Evolutionary conservation across 2,888 invertebrate genomes (phyloP), one percentile per base, ranked within the genome.

Genomic region (Ectropis crepuscularia): DNA sequence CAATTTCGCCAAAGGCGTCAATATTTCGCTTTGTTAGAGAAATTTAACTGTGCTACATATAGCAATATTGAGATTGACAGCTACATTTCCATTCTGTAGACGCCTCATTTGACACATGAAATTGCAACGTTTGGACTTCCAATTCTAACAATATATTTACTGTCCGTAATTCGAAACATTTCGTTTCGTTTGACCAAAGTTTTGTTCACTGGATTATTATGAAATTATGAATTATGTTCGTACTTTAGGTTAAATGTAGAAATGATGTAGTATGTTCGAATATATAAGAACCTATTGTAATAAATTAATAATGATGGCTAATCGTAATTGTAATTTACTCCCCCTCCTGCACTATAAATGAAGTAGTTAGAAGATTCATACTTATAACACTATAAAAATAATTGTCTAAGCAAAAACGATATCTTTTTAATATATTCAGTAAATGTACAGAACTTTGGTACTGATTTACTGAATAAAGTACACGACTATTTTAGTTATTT

Each of bases 261-360:
- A 28, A 10, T 51, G 11, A 50, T 41, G 51, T 51, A 51, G 51
- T 42, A n/a, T 16, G 39, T 51, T 51, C 28, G 6, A 50, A 39
- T 39, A 16, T 42, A 28, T n/a, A 51, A 28, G 41, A 41, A 51
- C 16, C 10, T 51, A 51, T n/a, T 51, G 41, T 57, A 46, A 51
- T 58, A 39, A 46, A 58, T 50, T 48, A 58, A 54, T 42, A 49
- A 10, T 49, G 47, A 51, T 12, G 16, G 8, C 12, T 62, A 57
- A 8, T 47, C 46, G 38, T 53, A 62, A 45, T 58, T 39, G 45
- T 58, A 50, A 61, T 55, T 49, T 47, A 16, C 55, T 55, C 50
- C 50, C 61, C 61, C 16, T 61, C 42, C 47, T 57, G 61, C 61
- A 61, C 61, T 28, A 42, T 55, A 36, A 11, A 50, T 55, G 36